A percentile compares a stretch with the other conserved stretches of the same genome.
These are phyloP conservation scores for Lagria hirta DNA, from an alignment of 2,888 invertebrate genomes.

Conservation along the genomic window DNA sequence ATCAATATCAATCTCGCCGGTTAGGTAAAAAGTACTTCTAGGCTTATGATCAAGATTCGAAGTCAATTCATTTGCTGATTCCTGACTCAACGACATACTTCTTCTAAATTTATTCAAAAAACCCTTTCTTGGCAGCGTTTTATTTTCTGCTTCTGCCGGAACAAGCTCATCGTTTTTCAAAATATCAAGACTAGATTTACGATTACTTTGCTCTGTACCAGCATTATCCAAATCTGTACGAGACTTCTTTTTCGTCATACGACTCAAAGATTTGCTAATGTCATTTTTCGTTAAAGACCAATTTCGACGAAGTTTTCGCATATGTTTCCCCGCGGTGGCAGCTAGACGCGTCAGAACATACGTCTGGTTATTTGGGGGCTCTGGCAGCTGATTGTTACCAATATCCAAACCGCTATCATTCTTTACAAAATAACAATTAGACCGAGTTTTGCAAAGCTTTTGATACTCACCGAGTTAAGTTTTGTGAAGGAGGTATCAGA, in stretches of 20 bases:
- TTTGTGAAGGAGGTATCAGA: slow-evolving; percentile 54
- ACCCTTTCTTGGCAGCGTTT: slow-evolving; percentile 33
- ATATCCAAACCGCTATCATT: slow-evolving; percentile 58
- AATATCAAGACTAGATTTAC: slow-evolving; percentile 20
- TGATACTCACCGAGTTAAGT: slow-evolving; percentile 38
- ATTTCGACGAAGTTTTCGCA: slow-evolving; percentile 67
- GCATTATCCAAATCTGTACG: slow-evolving; percentile 40
- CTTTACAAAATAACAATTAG: slow-evolving; percentile 36
- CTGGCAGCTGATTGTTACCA: slow-evolving; percentile 60
- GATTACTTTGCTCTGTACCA: slow-evolving; percentile 5
- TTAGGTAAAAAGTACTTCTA: slow-evolving; percentile 72
- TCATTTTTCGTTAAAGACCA: slow-evolving; percentile 59
- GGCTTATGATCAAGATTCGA: slow-evolving; percentile 50
- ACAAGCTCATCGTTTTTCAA: slow-evolving; percentile 5
- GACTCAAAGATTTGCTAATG: slow-evolving; percentile 60
- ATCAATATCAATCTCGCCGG: slow-evolving; percentile 67
- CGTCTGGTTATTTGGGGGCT: slow-evolving; percentile 56
- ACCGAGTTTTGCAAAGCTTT: slow-evolving; percentile 1
- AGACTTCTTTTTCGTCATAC: slow-evolving; percentile 54
- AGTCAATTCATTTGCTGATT: slow-evolving; percentile 58
- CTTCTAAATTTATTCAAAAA: slow-evolving; percentile 62
- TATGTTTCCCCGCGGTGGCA: slow-evolving; percentile 63
- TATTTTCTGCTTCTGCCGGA: slow-evolving; percentile 22
- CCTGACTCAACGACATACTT: slow-evolving; percentile 60
- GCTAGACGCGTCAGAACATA: slow-evolving; percentile 68